These are phyloP conservation scores for Danio aesculapii DNA, from an alignment of 2,797 vertebrate genomes.

Conservation along the genomic window DNA sequence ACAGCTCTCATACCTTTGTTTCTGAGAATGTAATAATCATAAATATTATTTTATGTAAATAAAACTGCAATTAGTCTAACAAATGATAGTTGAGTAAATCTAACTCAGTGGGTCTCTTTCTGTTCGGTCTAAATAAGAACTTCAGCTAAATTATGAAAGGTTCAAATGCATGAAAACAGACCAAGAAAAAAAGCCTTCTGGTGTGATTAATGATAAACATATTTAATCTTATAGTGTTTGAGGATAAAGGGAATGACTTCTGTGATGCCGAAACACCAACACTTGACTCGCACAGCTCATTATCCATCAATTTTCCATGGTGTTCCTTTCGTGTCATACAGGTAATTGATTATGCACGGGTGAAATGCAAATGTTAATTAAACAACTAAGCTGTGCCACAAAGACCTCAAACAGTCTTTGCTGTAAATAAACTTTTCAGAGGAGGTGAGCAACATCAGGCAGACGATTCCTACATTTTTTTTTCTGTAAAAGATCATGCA, in stretches of 20 bases:
- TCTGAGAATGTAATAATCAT: too few species aligned
- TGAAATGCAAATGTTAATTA: slow-evolving; percentile 36
- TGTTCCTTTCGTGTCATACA: slow-evolving; percentile 4
- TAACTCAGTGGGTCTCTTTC: neutral
- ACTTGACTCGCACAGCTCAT: slow-evolving; percentile 17
- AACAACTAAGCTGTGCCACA: slow-evolving; percentile 34
- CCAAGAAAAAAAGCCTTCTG: neutral
- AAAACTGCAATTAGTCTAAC: neutral
- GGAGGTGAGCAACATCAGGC: neutral
- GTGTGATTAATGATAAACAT: slow-evolving; percentile 7
- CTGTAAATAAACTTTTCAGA: slow-evolving; percentile 20
- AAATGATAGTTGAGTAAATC: neutral
- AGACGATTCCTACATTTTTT: neutral
- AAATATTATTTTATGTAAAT: neutral
- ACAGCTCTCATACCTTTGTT: too few species aligned
- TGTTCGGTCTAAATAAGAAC: neutral
- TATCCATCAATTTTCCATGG: slow-evolving; percentile 25
- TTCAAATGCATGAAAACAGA: neutral
- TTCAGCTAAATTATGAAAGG: neutral
- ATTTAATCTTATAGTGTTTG: neutral
- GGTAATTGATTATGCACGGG: slow-evolving; percentile 30
- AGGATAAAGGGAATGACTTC: slow-evolving; percentile 18
- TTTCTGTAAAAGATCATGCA: neutral
- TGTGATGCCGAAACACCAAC: neutral
- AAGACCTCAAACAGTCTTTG: slow-evolving; percentile 20